A percentile compares a stretch with the other conserved stretches of the same genome.
These are phyloP conservation scores for Petaurus breviceps DNA, from an alignment of 2,113 vertebrate genomes.

Conservation along the genomic window DNA sequence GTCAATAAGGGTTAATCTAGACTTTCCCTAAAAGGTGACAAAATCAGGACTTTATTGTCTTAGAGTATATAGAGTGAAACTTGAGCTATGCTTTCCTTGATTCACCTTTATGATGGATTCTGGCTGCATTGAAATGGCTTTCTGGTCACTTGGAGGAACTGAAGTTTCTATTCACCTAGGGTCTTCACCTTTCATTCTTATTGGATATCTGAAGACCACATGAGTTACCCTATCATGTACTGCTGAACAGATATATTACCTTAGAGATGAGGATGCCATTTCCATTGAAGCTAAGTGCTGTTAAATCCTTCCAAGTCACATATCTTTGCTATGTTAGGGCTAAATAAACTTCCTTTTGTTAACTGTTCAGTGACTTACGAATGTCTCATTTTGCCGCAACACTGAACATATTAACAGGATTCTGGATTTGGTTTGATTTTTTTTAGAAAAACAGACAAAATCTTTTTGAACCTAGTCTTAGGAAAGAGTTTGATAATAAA, in stretches of 20 bases:
- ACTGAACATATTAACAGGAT: not conserved
- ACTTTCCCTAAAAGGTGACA: not conserved
- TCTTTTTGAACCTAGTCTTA: not conserved
- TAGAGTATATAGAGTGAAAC: not conserved
- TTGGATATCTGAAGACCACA: not conserved
- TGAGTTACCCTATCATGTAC: not conserved
- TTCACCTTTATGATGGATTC: not conserved
- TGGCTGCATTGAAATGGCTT: not conserved
- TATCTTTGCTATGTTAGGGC: not conserved
- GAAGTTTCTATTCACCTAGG: not conserved
- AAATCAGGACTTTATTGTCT: not conserved
- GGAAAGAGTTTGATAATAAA: not conserved
- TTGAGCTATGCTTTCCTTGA: not conserved
- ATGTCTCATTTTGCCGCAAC: not conserved
- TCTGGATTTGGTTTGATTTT: not conserved
- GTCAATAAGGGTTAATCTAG: too few species aligned
- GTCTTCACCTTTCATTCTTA: not conserved
- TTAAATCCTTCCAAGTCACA: not conserved
- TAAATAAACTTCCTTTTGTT: not conserved
- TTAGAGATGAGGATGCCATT: not conserved
- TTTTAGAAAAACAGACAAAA: not conserved
- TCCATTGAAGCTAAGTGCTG: not conserved
- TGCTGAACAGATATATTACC: not conserved
- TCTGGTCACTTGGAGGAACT: not conserved
- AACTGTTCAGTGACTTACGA: not conserved